Evolutionary conservation across 1,140 invertebrate genomes (phyloP), one percentile per base, ranked within the genome.

Genomic region (Aporrectodea caliginosa): DNA sequence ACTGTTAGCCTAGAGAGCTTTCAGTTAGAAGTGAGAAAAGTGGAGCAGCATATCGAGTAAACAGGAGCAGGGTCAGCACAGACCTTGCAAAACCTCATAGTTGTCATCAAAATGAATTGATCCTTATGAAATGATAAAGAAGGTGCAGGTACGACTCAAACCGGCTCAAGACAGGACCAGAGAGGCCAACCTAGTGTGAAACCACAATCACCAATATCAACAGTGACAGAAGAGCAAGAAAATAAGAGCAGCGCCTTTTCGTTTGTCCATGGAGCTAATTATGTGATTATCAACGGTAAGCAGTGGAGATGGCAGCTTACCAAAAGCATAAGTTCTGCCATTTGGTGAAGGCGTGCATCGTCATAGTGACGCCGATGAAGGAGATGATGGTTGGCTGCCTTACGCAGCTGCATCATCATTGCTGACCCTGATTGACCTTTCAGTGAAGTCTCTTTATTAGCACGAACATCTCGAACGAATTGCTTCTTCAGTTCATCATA

Each of bases 281-380:
- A 73, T 16, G 72, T 16, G 30, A 31, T 14, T 14, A 16, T 16
- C 14, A 16, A 73, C 30, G 30, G 14, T 31, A 73, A 29, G 14
- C 14, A 31, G 14, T 16, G 14, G 72, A 16, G 16, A 14, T 73
- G 14, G 14, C 72, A n/a, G 30, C 43, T 22, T 85, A 89, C 89
- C 84, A 89, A 89, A 0, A 94, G 92, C 35, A 98, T 89, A 14
- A 91, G 87, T 81, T 91, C 90, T 0, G 96, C 91, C 81, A 98
- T 95, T 82, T 91, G 82, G 2, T 82, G 78, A 2, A 97, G 83
- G 75, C 92, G 91, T 1, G 90, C 86, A 82, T 94, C 91, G n/a
- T 91, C 90, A 84, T 95, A 98, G 86, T 93, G 91, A 83, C 92
- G 91, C 69, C 95, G 90, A 77, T 94, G 86, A 0, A 98, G 88